Evolutionary conservation across 1,140 invertebrate genomes (phyloP), one percentile per base, ranked within the genome.

Genomic region (Conus ventricosus): DNA sequence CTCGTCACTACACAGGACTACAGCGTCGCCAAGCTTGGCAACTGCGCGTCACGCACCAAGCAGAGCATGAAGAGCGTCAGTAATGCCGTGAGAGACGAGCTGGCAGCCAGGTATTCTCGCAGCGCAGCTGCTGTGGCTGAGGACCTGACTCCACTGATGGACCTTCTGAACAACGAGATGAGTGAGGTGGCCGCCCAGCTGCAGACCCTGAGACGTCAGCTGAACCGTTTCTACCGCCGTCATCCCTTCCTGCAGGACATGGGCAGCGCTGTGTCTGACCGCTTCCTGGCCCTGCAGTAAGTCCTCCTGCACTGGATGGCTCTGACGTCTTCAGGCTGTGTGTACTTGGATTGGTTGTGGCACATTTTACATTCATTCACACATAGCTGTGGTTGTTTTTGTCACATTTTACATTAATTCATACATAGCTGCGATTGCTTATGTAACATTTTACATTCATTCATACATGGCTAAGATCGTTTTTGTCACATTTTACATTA

Each of bases 241-340:
- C 93, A 94, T 87, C 83, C 93, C 10, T 92, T 93, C 84, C 23
- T 94, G n/a, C 87, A 88, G 89, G 89, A 92, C 71, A 88, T 93
- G 63, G 92, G 91, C n/a, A 87, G 90, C 39, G 55, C 53, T 51
- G 81, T 57, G 23, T 23, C 81, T 10, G 53, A 83, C 17, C 55
- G 55, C 51, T 83, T 57, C 81, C 15, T 57, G 53, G 81, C 55
- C 23, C 13, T 83, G 17, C 81, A 83, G 81, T 83, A 25, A 83
- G 81, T 83, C 11, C 10, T 63, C 11, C 60, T 20, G 39, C 39
- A 39, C 39, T 39, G 39, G 39, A 39, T 39, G 39, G 39, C 39
- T 39, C 39, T 39, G 39, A 39, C 39, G 39, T 39, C 39, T 39
- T 39, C 39, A 39, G 39, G 39, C 39, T 39, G 39, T 39, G 0